Evolutionary conservation across 2,113 vertebrate genomes (phyloP).

Genomic region (Elanus axillaris): DNA sequence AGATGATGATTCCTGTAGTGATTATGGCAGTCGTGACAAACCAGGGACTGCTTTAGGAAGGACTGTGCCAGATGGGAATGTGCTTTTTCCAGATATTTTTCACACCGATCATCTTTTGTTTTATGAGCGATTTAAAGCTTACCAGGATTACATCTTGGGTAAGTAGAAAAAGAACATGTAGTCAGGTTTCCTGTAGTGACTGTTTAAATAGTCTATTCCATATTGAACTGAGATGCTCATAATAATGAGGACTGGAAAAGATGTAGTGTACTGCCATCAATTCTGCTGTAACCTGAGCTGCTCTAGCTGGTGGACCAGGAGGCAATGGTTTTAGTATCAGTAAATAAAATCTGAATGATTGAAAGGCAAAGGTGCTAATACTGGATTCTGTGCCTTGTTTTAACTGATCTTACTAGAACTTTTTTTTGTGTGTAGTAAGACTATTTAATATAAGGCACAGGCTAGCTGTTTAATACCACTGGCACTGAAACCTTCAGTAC

Average conservation of each 20-base stretch:
- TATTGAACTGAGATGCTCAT: neutral
- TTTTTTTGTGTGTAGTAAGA: neutral
- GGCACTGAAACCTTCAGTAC: neutral
- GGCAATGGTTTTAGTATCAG: neutral
- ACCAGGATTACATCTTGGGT: constrained; percentile 96
- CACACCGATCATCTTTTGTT: constrained; percentile 86
- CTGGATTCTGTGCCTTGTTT: neutral
- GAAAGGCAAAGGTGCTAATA: neutral
- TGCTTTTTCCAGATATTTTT: constrained; percentile 81
- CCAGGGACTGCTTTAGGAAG: constrained; percentile 71
- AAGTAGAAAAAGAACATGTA: neutral
- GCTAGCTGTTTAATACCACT: neutral
- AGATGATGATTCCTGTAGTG: constrained; percentile 73
- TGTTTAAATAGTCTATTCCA: neutral
- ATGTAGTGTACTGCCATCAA: neutral
- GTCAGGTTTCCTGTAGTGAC: neutral
- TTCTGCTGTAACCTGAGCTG: neutral
- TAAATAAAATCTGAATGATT: neutral
- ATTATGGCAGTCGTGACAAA: constrained; percentile 65
- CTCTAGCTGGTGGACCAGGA: neutral
- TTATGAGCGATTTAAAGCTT: constrained; percentile 90
- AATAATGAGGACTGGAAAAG: neutral
- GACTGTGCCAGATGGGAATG: constrained; percentile 56
- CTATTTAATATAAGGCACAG: neutral
- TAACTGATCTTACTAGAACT: neutral